phyloP scores from a whole-genome alignment of 2,113 vertebrate species.

The Rhinichthys klamathensis region DNA sequence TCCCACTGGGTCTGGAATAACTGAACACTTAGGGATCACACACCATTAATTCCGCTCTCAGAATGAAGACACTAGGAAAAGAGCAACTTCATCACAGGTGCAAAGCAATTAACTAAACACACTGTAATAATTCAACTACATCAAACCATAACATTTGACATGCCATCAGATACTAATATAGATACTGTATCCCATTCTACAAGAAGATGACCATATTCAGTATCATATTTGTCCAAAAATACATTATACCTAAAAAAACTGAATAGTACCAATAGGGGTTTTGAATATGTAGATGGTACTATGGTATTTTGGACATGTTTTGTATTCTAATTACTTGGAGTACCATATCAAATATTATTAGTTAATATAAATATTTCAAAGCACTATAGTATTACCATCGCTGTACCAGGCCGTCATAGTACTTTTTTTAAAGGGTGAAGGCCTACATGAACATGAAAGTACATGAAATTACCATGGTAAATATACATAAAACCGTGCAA shows the following conservation, averaged over 20 bases:
- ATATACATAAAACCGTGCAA: background rate
- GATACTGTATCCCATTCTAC: background rate
- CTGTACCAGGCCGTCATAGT: background rate
- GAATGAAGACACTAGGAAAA: background rate
- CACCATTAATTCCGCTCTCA: background rate
- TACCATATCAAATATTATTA: background rate
- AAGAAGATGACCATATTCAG: background rate
- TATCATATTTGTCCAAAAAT: background rate
- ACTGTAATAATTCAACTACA: background rate
- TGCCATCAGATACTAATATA: background rate
- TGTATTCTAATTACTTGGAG: background rate
- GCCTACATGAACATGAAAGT: no score
- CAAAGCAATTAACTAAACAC: background rate
- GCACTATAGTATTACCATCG: background rate
- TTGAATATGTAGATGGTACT: no score
- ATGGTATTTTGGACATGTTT: background rate
- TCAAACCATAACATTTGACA: background rate
- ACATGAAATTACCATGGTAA: background rate
- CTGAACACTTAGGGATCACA: conserved; percentile 31
- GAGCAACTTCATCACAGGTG: background rate
- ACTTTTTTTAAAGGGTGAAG: background rate
- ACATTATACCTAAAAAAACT: background rate
- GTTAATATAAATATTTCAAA: background rate
- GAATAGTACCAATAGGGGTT: background rate
- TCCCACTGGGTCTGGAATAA: conserved; percentile 31